These are phyloP conservation scores for Dicrurus megarhynchus DNA, from an alignment of 2,113 vertebrate species.

Conservation along the genomic window DNA sequence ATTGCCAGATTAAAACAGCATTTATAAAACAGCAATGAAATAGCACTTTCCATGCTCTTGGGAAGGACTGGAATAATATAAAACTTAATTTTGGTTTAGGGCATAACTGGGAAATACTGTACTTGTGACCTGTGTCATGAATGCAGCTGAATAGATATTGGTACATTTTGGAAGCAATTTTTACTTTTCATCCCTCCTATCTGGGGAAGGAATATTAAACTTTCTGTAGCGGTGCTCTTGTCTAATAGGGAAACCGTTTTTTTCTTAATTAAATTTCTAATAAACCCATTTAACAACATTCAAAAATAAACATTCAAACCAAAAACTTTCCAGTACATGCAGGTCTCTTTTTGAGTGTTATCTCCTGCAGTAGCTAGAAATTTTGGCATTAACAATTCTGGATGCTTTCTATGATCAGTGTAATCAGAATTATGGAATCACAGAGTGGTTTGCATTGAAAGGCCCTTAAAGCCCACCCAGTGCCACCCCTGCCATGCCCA, in stretches of 20 bases:
- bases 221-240: fast-evolving
- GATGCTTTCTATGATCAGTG: not conserved
- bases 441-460: not conserved
- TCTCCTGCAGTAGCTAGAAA: not conserved
- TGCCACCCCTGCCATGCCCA: fast-evolving
- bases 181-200: not conserved
- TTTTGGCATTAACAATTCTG: not conserved
- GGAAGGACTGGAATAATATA: not conserved
- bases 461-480: fast-evolving
- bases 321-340: not conserved
- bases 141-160: not conserved
- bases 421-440: not conserved
- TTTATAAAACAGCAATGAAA: not conserved
- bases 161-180: not conserved
- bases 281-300: not conserved
- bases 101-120: not conserved
- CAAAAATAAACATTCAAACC: not conserved
- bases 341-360: not conserved
- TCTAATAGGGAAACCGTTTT: not conserved
- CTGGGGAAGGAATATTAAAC: not conserved
- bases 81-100: not conserved
- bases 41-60: not conserved
- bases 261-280: not conserved
- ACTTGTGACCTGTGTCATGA: not conserved
- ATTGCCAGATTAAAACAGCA: not conserved